Percentiles rank a stretch among this genome's conserved stretches.
Conservation (phyloP, 2,888 invertebrate species). For the Caenorhabditis virilis region DNA sequence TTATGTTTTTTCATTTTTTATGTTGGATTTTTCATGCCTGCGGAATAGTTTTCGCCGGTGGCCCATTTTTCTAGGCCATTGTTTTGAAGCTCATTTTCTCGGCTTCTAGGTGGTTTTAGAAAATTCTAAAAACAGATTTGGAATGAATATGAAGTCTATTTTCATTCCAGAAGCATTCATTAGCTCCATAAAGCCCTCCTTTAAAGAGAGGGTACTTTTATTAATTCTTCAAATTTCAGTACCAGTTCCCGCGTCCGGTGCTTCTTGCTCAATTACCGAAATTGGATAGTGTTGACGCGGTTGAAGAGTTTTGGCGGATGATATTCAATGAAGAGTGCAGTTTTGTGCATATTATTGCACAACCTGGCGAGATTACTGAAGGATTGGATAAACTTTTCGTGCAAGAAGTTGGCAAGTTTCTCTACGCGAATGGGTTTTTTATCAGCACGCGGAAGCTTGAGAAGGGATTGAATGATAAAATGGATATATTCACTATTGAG, state of each 20-base stretch:
- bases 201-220: no score
- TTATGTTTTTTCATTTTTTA: no score
- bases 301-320: slow-evolving; percentile 36
- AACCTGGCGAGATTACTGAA: not conserved
- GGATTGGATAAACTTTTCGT: slow-evolving; percentile 2
- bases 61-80: no score
- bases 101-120: no score
- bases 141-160: no score
- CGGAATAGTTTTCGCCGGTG: no score
- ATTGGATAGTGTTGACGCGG: slow-evolving; percentile 10
- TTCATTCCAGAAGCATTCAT: no score
- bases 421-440: slow-evolving; percentile 5
- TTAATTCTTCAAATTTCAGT: not conserved
- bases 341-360: not conserved
- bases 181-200: no score
- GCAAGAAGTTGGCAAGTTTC: not conserved
- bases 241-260: slow-evolving; percentile 19
- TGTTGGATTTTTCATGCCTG: no score
- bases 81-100: no score
- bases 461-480: not conserved
- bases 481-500: slow-evolving; percentile 3
- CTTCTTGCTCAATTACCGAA: slow-evolving; percentile 26
- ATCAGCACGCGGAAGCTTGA: slow-evolving; percentile 1
- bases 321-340: slow-evolving; percentile 11
- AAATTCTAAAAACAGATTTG: no score